phyloP scores from a whole-genome alignment of 1,140 invertebrate genomes.

The Procambarus virginalis region DNA sequence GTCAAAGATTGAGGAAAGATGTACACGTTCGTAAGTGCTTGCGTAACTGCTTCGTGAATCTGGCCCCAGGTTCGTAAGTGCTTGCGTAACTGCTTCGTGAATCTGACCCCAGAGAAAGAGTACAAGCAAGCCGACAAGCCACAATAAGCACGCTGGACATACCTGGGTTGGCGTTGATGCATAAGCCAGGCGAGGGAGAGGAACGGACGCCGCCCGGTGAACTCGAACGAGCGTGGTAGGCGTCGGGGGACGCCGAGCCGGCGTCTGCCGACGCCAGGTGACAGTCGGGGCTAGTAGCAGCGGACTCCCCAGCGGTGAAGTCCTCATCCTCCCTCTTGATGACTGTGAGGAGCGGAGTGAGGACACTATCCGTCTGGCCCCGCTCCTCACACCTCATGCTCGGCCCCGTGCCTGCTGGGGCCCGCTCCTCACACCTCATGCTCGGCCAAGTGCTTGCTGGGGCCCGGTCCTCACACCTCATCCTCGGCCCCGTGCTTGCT shows the following conservation, averaged over 20 bases:
- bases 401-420: no score
- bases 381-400: not conserved
- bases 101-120: no score
- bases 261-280: not conserved
- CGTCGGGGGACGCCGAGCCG: not conserved
- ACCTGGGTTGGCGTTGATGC: constrained; percentile 33
- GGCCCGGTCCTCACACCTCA: no score
- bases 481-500: no score
- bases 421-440: no score
- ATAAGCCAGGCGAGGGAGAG: constrained; percentile 1
- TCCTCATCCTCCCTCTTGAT: constrained; percentile 52
- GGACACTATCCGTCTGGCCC: not conserved
- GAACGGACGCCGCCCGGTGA: not conserved
- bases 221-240: not conserved
- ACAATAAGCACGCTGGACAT: not conserved
- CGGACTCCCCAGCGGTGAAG: constrained; percentile 5
- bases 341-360: constrained; percentile 41
- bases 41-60: no score
- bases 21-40: no score
- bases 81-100: no score
- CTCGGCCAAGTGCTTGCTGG: no score
- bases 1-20: no score
- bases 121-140: not conserved
- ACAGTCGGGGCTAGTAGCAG: not conserved
- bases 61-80: no score